Evolutionary conservation across 2,113 vertebrate genomes (phyloP).

Genomic region (Dromiciops gliroides): DNA sequence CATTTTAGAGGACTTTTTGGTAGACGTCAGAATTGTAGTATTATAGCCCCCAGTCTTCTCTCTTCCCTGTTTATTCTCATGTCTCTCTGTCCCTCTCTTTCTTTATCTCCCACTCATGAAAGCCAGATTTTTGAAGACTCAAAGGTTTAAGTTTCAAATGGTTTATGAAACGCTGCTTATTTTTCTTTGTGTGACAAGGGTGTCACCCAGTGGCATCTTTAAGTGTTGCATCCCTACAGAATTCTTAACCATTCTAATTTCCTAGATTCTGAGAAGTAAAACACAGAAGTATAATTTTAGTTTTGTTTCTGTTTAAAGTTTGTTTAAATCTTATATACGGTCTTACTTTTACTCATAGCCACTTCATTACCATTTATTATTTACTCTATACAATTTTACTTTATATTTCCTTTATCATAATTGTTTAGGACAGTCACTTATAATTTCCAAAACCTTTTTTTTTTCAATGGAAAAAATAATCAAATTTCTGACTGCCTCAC

Average conservation of each 20-base stretch:
- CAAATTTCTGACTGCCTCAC: background rate
- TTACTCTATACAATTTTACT: background rate
- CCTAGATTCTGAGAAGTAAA: constrained; percentile 16
- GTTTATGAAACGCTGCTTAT: background rate
- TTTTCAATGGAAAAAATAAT: background rate
- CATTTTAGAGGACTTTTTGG: constrained; percentile 13
- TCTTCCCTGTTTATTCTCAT: background rate
- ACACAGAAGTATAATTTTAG: background rate
- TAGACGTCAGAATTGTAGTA: background rate
- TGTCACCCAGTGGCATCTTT: constrained; percentile 73
- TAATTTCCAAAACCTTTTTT: background rate
- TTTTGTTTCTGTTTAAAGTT: constrained; percentile 36
- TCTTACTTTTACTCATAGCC: background rate
- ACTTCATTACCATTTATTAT: background rate
- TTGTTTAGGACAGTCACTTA: background rate
- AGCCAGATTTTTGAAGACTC: background rate
- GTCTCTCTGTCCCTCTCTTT: too few relatives aligned
- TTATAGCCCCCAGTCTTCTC: background rate
- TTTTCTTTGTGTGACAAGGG: constrained; percentile 70
- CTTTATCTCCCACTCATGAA: background rate
- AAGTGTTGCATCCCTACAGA: constrained; percentile 45
- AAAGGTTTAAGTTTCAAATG: constrained; percentile 43
- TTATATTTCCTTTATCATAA: background rate
- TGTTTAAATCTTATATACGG: constrained; percentile 4
- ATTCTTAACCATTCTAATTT: background rate